Evolutionary conservation across 2,888 invertebrate genomes (phyloP), one percentile per base, ranked within the genome.

Genomic region (Dexiosoma caninum): DNA sequence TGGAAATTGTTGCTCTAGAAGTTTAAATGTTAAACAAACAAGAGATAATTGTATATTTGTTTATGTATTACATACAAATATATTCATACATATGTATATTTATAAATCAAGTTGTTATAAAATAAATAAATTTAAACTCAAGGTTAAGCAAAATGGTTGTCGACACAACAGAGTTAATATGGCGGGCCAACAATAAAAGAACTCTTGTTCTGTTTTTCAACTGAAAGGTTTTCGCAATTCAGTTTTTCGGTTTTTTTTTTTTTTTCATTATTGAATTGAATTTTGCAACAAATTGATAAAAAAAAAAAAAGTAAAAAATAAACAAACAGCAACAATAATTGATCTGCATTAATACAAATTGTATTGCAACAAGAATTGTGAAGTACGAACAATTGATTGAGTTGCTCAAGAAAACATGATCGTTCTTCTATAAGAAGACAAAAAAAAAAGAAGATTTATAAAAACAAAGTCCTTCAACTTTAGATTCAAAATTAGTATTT

Each of bases 271-370:
- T n/a, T n/a, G n/a, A n/a, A 51, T 60, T 32, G 5, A 53, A 32
- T 71, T 71, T 53, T 62, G 71, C 64, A 74, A 74, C 14, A 44
- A 64, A 27, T 44, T 53, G 62, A 53, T 71, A 37, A 9, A 7
- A 27, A 5, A 35, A 19, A 37, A 14, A 51, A 4, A 49, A 23
- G 37, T 10, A 19, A 21, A 9, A 42, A 42, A 55, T 16, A 60
- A 49, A 12, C 46, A 51, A 59, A n/a, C 21, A 53, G 8, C 37
- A 32, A 30, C 16, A 57, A 59, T 75, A 76, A 76, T 80, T 75
- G 75, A 66, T 71, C 66, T 67, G 70, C 66, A 55, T 60, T 66
- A 27, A 66, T 76, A 67, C 53, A 71, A 80, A 80, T 71, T 59
- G 46, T 53, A 75, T 67, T 40, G 44, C 19, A 55, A 19, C 37